A percentile compares a stretch with the other conserved stretches of the same genome.
Conservation (phyloP, 2,888 invertebrate genomes). For the Artemia sinica region DNA sequence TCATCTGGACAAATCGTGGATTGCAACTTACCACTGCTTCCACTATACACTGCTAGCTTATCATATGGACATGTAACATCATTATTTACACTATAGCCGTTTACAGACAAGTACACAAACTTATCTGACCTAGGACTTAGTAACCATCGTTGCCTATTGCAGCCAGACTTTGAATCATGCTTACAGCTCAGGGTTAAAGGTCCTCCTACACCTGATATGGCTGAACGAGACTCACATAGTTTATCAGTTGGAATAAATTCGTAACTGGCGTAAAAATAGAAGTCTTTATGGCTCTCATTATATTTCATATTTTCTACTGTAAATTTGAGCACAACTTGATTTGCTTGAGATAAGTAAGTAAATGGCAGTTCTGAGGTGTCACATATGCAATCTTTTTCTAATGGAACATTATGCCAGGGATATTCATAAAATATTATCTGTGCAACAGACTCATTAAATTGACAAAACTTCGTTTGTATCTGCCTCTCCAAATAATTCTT, state of each 20-base stretch:
- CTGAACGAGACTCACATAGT: slow-evolving; percentile 31
- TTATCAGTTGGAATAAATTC: slow-evolving; percentile 29
- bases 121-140: slow-evolving; percentile 52
- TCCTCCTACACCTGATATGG: slow-evolving; percentile 50
- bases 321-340: slow-evolving; percentile 52
- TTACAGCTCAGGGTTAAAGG: slow-evolving; percentile 19
- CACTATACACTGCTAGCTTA: background rate
- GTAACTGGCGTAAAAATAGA: slow-evolving; percentile 47
- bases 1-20: background rate
- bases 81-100: background rate
- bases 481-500: slow-evolving; percentile 14
- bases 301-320: slow-evolving; percentile 59
- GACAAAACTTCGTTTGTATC: slow-evolving; percentile 23
- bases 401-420: slow-evolving; percentile 49
- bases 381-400: slow-evolving; percentile 54
- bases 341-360: slow-evolving; percentile 48
- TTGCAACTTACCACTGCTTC: background rate
- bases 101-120: background rate
- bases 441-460: slow-evolving; percentile 31
- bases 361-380: slow-evolving; percentile 32
- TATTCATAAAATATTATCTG: slow-evolving; percentile 48
- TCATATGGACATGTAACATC: background rate
- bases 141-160: slow-evolving; percentile 57
- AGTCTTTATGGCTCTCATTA: slow-evolving; percentile 58
- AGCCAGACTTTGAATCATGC: slow-evolving; percentile 31